These are phyloP conservation scores for Euwallacea similis DNA, from an alignment of 1,140 invertebrate genomes.

Conservation along the genomic window DNA sequence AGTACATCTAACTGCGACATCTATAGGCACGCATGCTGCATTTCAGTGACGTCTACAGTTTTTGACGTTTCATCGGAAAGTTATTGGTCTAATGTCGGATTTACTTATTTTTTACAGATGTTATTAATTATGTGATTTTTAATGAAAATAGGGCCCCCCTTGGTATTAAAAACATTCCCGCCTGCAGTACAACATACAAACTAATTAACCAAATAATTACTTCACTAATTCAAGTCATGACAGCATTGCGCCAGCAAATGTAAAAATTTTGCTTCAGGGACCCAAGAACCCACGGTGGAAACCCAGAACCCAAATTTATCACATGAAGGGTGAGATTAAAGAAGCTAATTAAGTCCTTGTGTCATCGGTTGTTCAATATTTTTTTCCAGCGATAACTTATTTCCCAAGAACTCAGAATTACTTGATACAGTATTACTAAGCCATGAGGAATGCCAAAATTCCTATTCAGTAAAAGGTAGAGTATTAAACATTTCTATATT, in stretches of 20 bases:
- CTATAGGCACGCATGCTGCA: background rate
- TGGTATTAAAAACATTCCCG: conserved; percentile 30
- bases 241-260: background rate
- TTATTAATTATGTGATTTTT: conserved; percentile 39
- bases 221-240: conserved; percentile 5
- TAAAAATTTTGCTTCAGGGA: conserved; percentile 12
- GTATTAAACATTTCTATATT: background rate
- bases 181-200: conserved; percentile 29
- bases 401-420: background rate
- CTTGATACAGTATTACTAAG: conserved; percentile 4
- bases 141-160: conserved; percentile 19
- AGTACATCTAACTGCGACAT: no score
- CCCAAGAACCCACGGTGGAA: background rate
- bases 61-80: background rate
- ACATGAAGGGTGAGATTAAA: background rate
- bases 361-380: background rate
- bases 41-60: conserved; percentile 5
- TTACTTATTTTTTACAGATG: conserved; percentile 20
- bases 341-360: no score
- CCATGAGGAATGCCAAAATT: conserved; percentile 10
- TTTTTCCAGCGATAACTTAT: background rate
- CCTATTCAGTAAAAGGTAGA: conserved; percentile 21
- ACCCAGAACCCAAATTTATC: background rate
- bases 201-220: background rate
- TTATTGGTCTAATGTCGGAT: conserved; percentile 7